These are phyloP conservation scores for Oreortyx pictus DNA, from an alignment of 2,797 vertebrate species.

Conservation along the genomic window DNA sequence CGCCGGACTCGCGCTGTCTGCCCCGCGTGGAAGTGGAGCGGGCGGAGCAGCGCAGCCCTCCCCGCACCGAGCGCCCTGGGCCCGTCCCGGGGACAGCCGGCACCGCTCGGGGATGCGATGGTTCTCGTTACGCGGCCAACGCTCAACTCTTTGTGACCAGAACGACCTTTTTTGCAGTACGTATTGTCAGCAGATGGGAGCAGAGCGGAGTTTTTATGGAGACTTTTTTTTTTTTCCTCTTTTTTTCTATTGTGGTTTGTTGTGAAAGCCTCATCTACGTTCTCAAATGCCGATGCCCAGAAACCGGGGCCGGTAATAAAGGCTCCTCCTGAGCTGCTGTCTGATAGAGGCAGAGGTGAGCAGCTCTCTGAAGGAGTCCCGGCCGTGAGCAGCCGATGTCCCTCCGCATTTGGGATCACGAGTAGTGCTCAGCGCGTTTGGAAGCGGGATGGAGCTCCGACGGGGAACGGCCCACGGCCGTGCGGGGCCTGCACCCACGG, in stretches of 20 bases:
- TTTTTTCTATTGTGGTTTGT: background rate
- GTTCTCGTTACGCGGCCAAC: background rate
- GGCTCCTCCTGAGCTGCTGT: background rate
- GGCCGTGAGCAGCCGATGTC: too few relatives aligned
- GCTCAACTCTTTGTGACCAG: background rate
- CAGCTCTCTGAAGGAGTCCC: background rate
- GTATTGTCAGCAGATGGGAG: background rate
- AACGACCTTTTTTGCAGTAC: background rate
- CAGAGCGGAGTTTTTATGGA: background rate
- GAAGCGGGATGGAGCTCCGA: background rate
- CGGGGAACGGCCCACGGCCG: background rate
- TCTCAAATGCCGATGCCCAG: background rate
- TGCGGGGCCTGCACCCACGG: background rate
- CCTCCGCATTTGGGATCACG: too few relatives aligned
- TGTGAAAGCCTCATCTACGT: background rate
- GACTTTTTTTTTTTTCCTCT: background rate
- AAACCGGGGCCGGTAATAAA: background rate
- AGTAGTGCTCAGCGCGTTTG: accelerated
- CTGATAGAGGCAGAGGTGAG: background rate
- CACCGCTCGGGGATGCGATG: background rate
- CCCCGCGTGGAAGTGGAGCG: background rate
- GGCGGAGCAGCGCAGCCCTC: background rate
- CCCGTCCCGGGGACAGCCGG: background rate
- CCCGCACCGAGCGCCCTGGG: background rate
- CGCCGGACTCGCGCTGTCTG: background rate